phyloP scores from a whole-genome alignment of 2,797 vertebrate species.

The Cheracebus regulus region DNA sequence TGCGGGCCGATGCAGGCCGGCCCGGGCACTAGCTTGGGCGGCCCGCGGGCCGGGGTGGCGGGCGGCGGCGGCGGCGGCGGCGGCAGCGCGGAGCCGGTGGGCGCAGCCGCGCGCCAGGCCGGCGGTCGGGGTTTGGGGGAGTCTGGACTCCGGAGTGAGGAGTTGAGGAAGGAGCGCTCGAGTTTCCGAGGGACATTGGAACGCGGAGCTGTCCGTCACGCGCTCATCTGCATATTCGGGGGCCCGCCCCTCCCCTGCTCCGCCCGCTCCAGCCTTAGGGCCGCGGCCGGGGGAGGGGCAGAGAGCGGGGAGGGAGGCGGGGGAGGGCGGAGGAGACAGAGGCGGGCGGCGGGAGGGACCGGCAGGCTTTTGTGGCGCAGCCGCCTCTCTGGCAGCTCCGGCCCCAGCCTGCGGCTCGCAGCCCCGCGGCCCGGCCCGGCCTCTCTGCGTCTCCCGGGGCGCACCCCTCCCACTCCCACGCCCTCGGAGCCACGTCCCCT shows the following conservation, averaged over 20 bases:
- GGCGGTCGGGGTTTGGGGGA: constrained; percentile 87
- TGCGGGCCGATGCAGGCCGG: constrained; percentile 43
- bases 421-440: not conserved
- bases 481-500: not conserved
- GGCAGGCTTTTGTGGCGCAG: constrained; percentile 75
- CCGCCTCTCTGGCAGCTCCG: constrained; percentile 57
- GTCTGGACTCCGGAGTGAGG: constrained; percentile 90
- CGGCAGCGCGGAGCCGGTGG: constrained; percentile 66
- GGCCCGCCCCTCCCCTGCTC: constrained; percentile 87
- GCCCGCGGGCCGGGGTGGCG: constrained; percentile 7
- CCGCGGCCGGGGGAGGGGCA: constrained; percentile 49
- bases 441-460: not conserved
- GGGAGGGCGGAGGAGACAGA: not conserved
- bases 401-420: constrained; percentile 62
- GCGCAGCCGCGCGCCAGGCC: constrained; percentile 78
- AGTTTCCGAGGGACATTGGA: constrained; percentile 95
- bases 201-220: constrained; percentile 94
- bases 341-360: constrained; percentile 33
- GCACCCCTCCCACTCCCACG: not conserved
- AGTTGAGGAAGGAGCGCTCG: constrained; percentile 92
- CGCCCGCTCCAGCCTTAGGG: not conserved
- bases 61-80: constrained; percentile 7
- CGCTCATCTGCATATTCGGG: constrained; percentile 94
- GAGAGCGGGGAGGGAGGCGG: not conserved
- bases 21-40: constrained; percentile 36